Percentiles rank a stretch among this genome's conserved stretches.
Evolutionary conservation across 2,888 invertebrate genomes (phyloP).

Genomic region (Thymelicus sylvestris): DNA sequence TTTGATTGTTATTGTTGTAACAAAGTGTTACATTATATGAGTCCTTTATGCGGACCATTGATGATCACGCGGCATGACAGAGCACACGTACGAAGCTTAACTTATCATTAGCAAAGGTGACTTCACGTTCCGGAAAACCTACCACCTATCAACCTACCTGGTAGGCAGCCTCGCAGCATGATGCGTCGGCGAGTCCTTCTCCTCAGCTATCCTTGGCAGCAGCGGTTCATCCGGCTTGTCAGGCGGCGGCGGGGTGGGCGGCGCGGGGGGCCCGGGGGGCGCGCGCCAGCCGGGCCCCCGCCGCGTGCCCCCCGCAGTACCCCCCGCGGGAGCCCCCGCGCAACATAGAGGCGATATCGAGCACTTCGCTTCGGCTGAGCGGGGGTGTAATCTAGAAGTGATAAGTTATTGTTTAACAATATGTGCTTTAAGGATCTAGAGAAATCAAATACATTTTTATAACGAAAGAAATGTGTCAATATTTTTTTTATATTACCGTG

Average conservation of each 20-base stretch:
- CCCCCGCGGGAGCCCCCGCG: slow-evolving; percentile 58
- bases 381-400: slow-evolving; percentile 89
- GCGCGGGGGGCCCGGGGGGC: slow-evolving; percentile 62
- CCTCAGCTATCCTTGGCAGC: slow-evolving; percentile 93
- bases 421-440: too few relatives aligned
- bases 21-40: too few relatives aligned
- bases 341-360: slow-evolving; percentile 92
- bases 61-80: too few relatives aligned
- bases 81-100: too few relatives aligned
- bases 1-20: too few relatives aligned
- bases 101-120: too few relatives aligned
- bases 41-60: too few relatives aligned
- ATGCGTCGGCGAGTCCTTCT: slow-evolving; percentile 92
- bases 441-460: too few relatives aligned
- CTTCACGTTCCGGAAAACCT: too few relatives aligned
- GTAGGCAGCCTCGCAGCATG: slow-evolving; percentile 63
- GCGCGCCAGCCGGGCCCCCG: slow-evolving; percentile 59
- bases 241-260: slow-evolving; percentile 68
- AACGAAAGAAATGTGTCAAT: too few relatives aligned
- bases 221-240: slow-evolving; percentile 75
- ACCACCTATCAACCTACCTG: too few relatives aligned
- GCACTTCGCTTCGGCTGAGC: slow-evolving; percentile 93
- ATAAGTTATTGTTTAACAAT: not conserved
- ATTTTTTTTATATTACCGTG: too few relatives aligned
- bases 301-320: slow-evolving; percentile 62